Conservation (phyloP, 53 echinoderm and acorn worm genomes). For the Luidia sarsii region DNA sequence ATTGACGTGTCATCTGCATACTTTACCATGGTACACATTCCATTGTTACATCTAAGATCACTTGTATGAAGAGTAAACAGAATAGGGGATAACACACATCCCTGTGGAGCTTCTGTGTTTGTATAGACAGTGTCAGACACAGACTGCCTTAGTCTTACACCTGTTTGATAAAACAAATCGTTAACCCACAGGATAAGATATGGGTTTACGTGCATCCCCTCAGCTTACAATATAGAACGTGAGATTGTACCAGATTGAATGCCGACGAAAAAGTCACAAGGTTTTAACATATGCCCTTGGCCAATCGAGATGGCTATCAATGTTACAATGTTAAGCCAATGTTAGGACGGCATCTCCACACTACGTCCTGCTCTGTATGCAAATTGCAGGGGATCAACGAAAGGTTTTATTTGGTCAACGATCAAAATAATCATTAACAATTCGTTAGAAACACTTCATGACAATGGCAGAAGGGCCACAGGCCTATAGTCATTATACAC, state of each 20-base stretch:
- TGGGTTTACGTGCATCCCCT: slow-evolving; percentile 26
- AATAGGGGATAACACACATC: slow-evolving; percentile 10
- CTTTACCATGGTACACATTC: background rate
- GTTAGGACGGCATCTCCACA: slow-evolving; percentile 26
- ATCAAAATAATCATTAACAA: slow-evolving; percentile 23
- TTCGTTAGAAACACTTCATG: slow-evolving; percentile 19
- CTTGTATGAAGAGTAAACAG: background rate
- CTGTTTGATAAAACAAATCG: slow-evolving; percentile 33
- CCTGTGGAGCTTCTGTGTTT: slow-evolving; percentile 34
- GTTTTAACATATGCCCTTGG: slow-evolving; percentile 9
- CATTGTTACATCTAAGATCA: slow-evolving; percentile 4
- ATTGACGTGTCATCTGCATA: slow-evolving; percentile 8
- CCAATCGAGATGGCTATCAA: slow-evolving; percentile 23
- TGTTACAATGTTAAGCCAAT: slow-evolving; percentile 15
- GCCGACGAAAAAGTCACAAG: slow-evolving; percentile 20
- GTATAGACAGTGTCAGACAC: slow-evolving; percentile 9
- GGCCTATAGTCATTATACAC: slow-evolving; percentile 40
- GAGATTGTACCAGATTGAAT: slow-evolving; percentile 6
- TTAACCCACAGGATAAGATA: slow-evolving; percentile 14
- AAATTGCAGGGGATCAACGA: slow-evolving; percentile 13
- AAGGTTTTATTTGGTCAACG: slow-evolving; percentile 21
- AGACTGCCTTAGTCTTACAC: slow-evolving; percentile 2
- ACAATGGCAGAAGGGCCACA: slow-evolving; percentile 12
- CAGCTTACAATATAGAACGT: slow-evolving; percentile 4
- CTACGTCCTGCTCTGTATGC: background rate